These are phyloP conservation scores for Albula glossodonta DNA, from an alignment of 2,113 vertebrate genomes.

Conservation along the genomic window DNA sequence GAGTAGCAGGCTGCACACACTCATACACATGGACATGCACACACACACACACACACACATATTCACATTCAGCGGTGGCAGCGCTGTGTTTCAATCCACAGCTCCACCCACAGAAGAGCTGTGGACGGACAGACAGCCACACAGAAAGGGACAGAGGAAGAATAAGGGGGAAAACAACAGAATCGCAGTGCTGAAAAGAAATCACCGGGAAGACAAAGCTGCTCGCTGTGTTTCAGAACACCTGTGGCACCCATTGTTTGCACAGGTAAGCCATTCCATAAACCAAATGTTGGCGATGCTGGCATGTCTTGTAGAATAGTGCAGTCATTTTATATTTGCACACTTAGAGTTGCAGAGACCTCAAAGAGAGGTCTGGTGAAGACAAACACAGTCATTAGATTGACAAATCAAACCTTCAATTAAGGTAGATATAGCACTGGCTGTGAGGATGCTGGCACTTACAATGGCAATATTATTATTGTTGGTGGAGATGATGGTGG, in stretches of 20 bases:
- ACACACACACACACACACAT: neutral
- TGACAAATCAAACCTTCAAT: too few species aligned
- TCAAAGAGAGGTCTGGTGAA: too few species aligned
- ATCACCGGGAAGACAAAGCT: constrained; percentile 27
- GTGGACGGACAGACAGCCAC: neutral
- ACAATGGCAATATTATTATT: too few species aligned
- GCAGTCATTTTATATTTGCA: neutral
- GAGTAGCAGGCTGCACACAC: neutral
- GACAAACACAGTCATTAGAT: too few species aligned
- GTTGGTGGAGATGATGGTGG: too few species aligned
- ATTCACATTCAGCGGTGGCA: neutral
- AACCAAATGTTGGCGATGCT: neutral
- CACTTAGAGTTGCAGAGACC: too few species aligned
- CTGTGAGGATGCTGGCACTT: too few species aligned
- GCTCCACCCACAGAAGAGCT: neutral
- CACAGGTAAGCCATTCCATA: neutral
- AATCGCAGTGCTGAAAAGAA: neutral
- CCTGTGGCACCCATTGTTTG: constrained; percentile 63
- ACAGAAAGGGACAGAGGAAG: neutral
- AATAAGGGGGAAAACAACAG: neutral
- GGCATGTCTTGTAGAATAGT: neutral
- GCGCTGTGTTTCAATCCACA: neutral
- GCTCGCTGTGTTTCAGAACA: constrained; percentile 48
- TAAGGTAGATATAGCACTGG: too few species aligned
- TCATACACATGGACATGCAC: neutral